Evolutionary conservation across 2,113 vertebrate species (phyloP), one percentile per base, ranked within the genome.

Genomic region (Willisornis vidua): DNA sequence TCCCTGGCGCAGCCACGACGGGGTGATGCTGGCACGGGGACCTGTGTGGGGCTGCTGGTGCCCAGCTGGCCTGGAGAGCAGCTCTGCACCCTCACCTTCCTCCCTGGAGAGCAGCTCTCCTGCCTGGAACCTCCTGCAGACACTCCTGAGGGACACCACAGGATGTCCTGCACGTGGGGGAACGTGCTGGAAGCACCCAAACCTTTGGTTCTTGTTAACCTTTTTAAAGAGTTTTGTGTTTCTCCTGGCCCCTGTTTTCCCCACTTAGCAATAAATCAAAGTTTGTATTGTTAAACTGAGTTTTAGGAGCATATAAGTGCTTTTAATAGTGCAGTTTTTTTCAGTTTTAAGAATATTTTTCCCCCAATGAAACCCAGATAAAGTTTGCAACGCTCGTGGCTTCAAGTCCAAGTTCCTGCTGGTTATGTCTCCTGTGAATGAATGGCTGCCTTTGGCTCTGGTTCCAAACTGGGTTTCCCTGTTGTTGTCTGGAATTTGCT

Each of bases 1-100:
- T 94, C 96, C 87, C 92, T 96, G 94, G 87, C 72, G 94, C 51
- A 63, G 78, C 78, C 48, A 58, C 86, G 83, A 59, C 85, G 35
- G 89, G 93, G 85, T 43, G 41, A 43, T 43, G 41, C 41, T 43
- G 41, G 41, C 41, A 43, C 41, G 13, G 41, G 41, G 41, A 43
- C 41, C 41, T 43, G 41, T 43, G 41, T 43, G 0, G 51, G 57
- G 80, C 2, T 2, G 6, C 71, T 35, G 55, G 14, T 87, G 24
- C 91, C 67, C 62, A n/a, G 82, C 89, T 85, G 59, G 18, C 6
- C 1, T 70, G 90, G 18, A 2, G 35, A 6, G 0, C 7, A 62
- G 61, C 73, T 23, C 82, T 33, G 31, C 37, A 13, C 19, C 58
- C 59, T 28, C 2, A 1, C 2, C 5, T 33, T n/a, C 7, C 12